These are phyloP conservation scores for Drosophila greeni DNA, from an alignment of 2,888 invertebrate species.

Conservation along the genomic window DNA sequence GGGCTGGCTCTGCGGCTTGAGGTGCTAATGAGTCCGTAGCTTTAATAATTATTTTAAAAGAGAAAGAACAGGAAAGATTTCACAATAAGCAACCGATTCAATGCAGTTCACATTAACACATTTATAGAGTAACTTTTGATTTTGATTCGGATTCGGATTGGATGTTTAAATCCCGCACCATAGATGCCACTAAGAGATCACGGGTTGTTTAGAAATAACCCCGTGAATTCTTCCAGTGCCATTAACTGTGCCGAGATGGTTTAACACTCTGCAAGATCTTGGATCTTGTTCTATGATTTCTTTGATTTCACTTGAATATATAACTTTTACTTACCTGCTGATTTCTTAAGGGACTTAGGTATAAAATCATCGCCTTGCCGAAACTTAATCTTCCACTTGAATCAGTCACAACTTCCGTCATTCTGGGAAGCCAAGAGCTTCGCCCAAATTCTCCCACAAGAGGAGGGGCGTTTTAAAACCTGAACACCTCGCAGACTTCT, in stretches of 20 bases:
- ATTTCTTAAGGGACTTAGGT: neutral
- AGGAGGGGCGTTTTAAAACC: neutral
- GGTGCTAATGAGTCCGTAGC: constrained; percentile 38
- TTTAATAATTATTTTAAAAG: constrained; percentile 49
- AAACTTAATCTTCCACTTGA: constrained; percentile 4
- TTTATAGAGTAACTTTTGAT: constrained; percentile 32
- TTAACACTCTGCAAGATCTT: neutral
- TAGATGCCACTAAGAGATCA: constrained; percentile 81
- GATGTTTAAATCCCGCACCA: constrained; percentile 75
- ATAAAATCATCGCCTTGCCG: neutral
- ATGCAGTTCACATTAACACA: constrained; percentile 56
- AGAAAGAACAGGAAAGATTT: constrained; percentile 1
- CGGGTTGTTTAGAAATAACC: constrained; percentile 79
- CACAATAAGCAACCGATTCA: constrained; percentile 46
- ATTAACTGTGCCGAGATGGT: constrained; percentile 80
- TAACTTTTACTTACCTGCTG: constrained; percentile 8
- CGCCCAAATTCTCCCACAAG: constrained; percentile 5
- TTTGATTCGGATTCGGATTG: constrained; percentile 2
- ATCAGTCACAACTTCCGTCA: constrained; percentile 25
- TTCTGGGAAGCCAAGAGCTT: neutral
- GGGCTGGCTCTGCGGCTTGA: neutral
- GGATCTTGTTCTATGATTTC: neutral
- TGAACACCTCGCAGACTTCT: constrained; percentile 17
- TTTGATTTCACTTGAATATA: constrained; percentile 7
- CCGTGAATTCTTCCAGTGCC: constrained; percentile 85